A percentile compares a stretch with the other conserved stretches of the same genome.
These are phyloP conservation scores for Denticeps clupeoides DNA, from an alignment of 2,797 vertebrate genomes.

Conservation along the genomic window DNA sequence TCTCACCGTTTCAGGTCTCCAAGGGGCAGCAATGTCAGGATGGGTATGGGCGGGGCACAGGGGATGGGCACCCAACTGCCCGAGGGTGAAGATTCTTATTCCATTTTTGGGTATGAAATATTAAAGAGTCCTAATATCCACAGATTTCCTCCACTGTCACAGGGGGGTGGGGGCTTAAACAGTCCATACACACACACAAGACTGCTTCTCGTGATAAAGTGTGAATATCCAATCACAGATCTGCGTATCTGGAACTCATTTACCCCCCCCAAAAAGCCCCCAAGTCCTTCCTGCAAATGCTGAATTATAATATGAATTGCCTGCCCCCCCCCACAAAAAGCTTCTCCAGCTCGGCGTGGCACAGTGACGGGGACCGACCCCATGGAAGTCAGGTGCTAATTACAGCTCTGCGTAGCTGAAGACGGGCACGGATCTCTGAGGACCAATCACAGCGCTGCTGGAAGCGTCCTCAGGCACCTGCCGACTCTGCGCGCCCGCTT, in stretches of 20 bases:
- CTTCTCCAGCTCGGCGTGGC: no score
- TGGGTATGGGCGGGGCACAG: neutral
- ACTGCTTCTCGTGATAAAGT: conserved; percentile 11
- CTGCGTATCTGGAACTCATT: no score
- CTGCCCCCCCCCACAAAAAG: no score
- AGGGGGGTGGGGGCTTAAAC: conserved; percentile 18
- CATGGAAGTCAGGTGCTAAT: conserved; percentile 42
- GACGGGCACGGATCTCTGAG: conserved; percentile 37
- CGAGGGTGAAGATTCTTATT: conserved; percentile 19
- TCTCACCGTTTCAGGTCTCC: neutral
- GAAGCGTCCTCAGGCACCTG: conserved; percentile 50
- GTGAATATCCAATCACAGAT: no score
- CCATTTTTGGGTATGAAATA: conserved; percentile 47
- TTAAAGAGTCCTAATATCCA: conserved; percentile 51
- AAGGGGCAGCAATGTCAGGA: conserved; percentile 1
- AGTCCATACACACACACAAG: conserved; percentile 12
- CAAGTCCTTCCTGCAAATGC: no score
- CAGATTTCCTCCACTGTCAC: conserved; percentile 45
- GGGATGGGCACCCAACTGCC: neutral
- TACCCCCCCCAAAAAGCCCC: no score
- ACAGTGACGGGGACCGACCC: conserved; percentile 11
- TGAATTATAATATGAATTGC: no score
- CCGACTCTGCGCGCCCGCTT: conserved; percentile 23
- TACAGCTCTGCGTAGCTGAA: conserved; percentile 35
- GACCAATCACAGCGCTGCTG: conserved; percentile 43